phyloP scores from a whole-genome alignment of 2,797 vertebrate genomes.

The Anguilla anguilla region DNA sequence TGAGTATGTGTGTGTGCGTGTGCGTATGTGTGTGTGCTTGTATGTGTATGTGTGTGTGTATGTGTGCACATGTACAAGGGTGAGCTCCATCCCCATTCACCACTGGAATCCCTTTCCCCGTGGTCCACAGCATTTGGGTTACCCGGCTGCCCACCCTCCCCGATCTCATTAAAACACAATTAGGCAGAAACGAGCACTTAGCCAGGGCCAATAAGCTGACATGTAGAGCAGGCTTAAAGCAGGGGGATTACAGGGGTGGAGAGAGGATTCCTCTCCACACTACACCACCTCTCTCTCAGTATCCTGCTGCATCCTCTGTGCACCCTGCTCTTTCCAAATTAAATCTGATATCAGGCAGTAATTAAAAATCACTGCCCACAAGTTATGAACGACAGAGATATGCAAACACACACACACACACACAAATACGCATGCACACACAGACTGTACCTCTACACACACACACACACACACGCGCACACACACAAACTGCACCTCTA shows the following conservation, averaged over 20 bases:
- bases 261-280: conserved; percentile 1
- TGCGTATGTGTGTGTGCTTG: background rate
- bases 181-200: conserved; percentile 71
- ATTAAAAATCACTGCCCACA: background rate
- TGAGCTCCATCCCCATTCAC: conserved; percentile 12
- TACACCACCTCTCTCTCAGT: background rate
- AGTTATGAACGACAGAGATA: no score
- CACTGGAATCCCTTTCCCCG: conserved; percentile 32
- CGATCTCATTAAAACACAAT: conserved; percentile 71
- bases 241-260: conserved; percentile 51
- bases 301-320: conserved; percentile 13
- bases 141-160: conserved; percentile 53
- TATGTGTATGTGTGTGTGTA: background rate
- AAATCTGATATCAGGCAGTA: background rate
- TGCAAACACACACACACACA: background rate
- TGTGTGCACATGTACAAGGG: background rate
- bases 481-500: no score
- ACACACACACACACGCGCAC: background rate
- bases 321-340: conserved; percentile 24
- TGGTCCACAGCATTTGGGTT: conserved; percentile 55
- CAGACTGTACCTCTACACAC: no score
- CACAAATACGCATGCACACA: no score
- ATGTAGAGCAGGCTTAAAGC: conserved; percentile 63
- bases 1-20: background rate
- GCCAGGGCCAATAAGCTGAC: conserved; percentile 71